Evolutionary conservation across 1,140 invertebrate genomes (phyloP), one percentile per base, ranked within the genome.

Genomic region (Apolygus lucorum): DNA sequence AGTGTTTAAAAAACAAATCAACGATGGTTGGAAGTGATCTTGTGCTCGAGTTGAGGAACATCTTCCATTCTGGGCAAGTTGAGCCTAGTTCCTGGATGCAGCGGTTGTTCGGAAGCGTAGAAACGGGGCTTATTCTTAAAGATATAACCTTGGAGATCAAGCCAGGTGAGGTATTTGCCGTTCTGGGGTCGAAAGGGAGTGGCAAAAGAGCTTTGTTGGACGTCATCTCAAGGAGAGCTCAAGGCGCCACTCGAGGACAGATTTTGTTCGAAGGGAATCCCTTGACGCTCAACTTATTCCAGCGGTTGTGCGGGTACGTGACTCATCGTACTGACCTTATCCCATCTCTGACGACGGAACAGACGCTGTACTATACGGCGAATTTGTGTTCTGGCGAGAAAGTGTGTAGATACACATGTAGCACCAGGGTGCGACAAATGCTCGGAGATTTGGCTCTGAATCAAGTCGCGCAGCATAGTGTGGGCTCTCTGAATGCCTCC

Each of bases 131-230:
- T 13, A 92, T 96, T 52, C 81, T 96, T 0, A 92, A 95, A 81
- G 92, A 95, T 83, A 90, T 96, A 1, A 93, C 91, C 14, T 84
- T 95, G 63, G 88, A 90, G 70, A 91, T 95, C 0, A 89, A 93
- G 76, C 90, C 91, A 54, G 92, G 92, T 14, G 93, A 96, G 81
- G 91, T 96, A 49, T 87, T 95, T 74, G 93, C 93, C 22, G 87
- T 96, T 70, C 80, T 96, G 4, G 94, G 94, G 4, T 95, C 92
- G 0, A 96, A 96, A 84, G 93, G 90, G 17, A 95, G 92, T 73
- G 93, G 94, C 0, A 96, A 96, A 78, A 83, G 91, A 67, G 92
- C 93, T 0, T 82, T 96, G 1, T 79, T 96, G 2, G 93, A 96
- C 77, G 92, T 96, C 1, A 94, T 96, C 28, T 89, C 91, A 2